phyloP scores from a whole-genome alignment of 2,797 vertebrate genomes.

The Rhodeus uyekii region DNA sequence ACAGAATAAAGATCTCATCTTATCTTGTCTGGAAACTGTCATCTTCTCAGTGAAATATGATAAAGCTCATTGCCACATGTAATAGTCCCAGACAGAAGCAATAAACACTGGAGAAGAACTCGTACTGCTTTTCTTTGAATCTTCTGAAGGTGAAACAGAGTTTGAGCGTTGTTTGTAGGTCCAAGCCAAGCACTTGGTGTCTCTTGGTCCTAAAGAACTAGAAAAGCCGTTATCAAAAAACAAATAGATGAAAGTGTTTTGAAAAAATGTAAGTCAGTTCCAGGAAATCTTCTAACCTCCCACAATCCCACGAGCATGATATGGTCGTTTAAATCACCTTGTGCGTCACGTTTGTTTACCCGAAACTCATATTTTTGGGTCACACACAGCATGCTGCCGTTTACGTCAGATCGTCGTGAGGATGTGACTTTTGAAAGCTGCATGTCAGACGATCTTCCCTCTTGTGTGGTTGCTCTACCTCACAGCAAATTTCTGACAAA shows the following conservation, averaged over 20 bases:
- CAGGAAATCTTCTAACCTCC: constrained; percentile 17
- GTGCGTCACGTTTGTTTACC: neutral
- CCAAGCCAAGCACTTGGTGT: constrained; percentile 1
- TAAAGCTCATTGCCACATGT: neutral
- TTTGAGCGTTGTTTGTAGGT: neutral
- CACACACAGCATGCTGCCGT: neutral
- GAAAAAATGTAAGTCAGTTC: neutral
- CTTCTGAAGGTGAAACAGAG: neutral
- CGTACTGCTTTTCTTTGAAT: neutral
- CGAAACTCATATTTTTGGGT: neutral
- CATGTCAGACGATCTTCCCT: constrained; percentile 12
- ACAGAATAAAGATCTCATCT: constrained; percentile 3
- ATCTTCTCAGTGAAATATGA: constrained; percentile 6
- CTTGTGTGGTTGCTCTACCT: neutral
- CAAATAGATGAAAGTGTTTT: constrained; percentile 15
- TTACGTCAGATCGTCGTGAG: constrained; percentile 12
- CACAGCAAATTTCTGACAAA: neutral
- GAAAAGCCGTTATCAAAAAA: constrained; percentile 17
- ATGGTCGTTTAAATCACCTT: neutral
- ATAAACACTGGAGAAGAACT: neutral
- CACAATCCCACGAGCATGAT: neutral
- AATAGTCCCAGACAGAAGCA: constrained; percentile 6
- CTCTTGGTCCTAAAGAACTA: neutral
- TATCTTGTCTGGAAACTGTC: neutral
- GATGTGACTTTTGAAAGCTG: constrained; percentile 27